Conservation (phyloP, 2,113 vertebrate genomes). For the Microcebus griseorufus region DNA sequence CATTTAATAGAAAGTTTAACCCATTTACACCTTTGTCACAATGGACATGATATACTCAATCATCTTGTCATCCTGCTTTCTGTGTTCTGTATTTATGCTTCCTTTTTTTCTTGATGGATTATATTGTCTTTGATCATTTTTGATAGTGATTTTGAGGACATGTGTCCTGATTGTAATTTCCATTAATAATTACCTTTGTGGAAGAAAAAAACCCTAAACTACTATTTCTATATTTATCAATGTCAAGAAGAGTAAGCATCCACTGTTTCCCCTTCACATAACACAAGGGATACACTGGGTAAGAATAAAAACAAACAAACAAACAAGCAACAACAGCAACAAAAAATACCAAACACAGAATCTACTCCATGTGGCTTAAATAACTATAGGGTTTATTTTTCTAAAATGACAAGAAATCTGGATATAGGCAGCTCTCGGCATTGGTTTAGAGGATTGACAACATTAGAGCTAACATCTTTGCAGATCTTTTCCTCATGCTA, state of each 20-base stretch:
- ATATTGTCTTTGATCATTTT: not conserved
- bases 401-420: not conserved
- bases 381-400: not conserved
- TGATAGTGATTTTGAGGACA: not conserved
- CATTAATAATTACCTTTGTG: not conserved
- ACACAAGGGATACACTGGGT: not conserved
- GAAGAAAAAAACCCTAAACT: too few relatives aligned
- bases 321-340: not conserved
- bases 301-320: not conserved
- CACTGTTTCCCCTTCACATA: not conserved
- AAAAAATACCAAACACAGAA: not conserved
- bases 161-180: not conserved
- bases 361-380: not conserved
- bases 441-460: not conserved
- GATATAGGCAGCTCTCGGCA: not conserved
- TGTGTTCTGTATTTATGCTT: not conserved
- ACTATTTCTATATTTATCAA: not conserved
- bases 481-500: not conserved
- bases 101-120: not conserved
- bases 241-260: not conserved
- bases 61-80: not conserved
- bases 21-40: not conserved
- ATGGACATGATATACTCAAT: too few relatives aligned
- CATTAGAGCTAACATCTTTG: not conserved
- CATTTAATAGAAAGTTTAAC: not conserved